These are phyloP conservation scores for Geococcyx californianus DNA, from an alignment of 2,113 vertebrate genomes.

Conservation along the genomic window DNA sequence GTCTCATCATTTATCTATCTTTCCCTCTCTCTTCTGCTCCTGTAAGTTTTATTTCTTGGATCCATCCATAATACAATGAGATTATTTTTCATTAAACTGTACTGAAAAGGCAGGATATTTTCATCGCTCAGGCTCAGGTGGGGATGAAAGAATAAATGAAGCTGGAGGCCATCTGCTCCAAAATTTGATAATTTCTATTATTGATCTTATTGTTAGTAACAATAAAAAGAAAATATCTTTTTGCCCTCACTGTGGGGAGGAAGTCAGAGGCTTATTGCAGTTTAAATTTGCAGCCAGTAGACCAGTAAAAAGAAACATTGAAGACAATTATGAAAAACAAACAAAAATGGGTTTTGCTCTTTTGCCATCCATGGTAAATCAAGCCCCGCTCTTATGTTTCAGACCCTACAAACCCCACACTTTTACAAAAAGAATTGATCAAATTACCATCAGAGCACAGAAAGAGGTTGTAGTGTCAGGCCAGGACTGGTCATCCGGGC, in stretches of 20 bases:
- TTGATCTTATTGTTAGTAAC: slow-evolving; percentile 42
- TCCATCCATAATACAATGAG: neutral
- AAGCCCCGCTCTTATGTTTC: neutral
- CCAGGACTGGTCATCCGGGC: neutral
- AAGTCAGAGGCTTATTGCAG: neutral
- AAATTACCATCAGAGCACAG: neutral
- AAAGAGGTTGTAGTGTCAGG: accelerated
- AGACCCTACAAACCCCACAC: neutral
- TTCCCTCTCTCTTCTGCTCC: neutral
- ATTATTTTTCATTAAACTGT: slow-evolving; percentile 54
- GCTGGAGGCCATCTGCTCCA: neutral
- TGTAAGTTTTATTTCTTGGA: slow-evolving; percentile 17
- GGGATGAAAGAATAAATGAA: slow-evolving; percentile 18
- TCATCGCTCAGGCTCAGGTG: slow-evolving; percentile 32
- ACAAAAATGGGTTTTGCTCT: neutral
- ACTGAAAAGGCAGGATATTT: slow-evolving; percentile 43
- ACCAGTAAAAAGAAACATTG: neutral
- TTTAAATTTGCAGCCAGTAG: neutral
- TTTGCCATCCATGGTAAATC: neutral
- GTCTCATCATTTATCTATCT: neutral
- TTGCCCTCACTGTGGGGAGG: neutral
- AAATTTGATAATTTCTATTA: slow-evolving; percentile 23
- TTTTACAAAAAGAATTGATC: neutral
- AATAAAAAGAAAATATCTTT: neutral
- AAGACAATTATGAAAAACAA: neutral